Evolutionary conservation across 2,888 invertebrate species (phyloP).

Genomic region (Tuberolachnus salignus): DNA sequence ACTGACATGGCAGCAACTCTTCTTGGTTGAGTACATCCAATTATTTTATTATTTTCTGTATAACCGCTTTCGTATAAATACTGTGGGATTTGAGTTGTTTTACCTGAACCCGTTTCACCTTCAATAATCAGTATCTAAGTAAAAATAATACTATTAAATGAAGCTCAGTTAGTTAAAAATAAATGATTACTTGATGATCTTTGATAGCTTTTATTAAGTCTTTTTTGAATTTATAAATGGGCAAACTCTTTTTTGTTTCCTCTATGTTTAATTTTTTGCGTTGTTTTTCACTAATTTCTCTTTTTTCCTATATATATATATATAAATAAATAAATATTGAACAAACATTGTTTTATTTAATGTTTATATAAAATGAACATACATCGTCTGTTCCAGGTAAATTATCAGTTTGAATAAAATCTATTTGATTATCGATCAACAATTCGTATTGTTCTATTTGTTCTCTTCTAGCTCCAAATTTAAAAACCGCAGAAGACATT

Average conservation of each 20-base stretch:
- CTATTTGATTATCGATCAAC: slow-evolving; percentile 93
- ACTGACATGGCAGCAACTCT: slow-evolving; percentile 99
- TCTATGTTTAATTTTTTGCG: slow-evolving; percentile 80
- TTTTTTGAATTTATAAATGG: slow-evolving; percentile 90
- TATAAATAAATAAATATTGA: slow-evolving; percentile 4
- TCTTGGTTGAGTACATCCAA: slow-evolving; percentile 96
- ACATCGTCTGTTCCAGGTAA: slow-evolving; percentile 72
- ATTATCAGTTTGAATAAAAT: slow-evolving; percentile 90
- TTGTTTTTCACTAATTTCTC: slow-evolving; percentile 70
- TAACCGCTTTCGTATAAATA: slow-evolving; percentile 95
- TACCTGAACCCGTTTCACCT: slow-evolving; percentile 98
- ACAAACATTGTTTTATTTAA: slow-evolving; percentile 37
- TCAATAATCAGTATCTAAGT: slow-evolving; percentile 85
- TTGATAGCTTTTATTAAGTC: slow-evolving; percentile 89
- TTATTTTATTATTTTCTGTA: slow-evolving; percentile 80
- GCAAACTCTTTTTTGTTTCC: slow-evolving; percentile 90
- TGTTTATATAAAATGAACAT: slow-evolving; percentile 42
- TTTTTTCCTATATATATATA: slow-evolving; percentile 61
- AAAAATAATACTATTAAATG: slow-evolving; percentile 13
- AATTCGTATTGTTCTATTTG: slow-evolving; percentile 78
- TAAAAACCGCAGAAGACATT: slow-evolving; percentile 88
- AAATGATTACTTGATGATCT: slow-evolving; percentile 73
- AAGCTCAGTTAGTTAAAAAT: slow-evolving; percentile 17
- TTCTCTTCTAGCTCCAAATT: slow-evolving; percentile 91
- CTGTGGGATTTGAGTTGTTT: slow-evolving; percentile 99